Conservation (phyloP, 2,113 vertebrate species). For the Bambusicola thoracicus region DNA sequence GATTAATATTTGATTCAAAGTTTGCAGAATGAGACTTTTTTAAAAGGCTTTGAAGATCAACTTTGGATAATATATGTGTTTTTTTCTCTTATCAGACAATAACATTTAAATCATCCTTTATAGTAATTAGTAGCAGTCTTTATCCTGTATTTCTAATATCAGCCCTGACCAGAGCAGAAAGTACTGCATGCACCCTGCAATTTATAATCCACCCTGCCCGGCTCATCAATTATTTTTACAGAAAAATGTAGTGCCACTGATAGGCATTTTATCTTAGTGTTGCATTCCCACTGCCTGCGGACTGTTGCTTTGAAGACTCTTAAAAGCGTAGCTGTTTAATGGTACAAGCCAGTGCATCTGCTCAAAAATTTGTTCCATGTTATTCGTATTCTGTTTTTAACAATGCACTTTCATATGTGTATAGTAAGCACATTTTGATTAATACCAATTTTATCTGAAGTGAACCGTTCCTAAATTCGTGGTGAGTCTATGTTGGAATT, state of each 20-base stretch:
- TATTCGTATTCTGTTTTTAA: background rate
- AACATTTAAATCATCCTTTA: conserved; percentile 32
- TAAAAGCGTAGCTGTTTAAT: conserved; percentile 38
- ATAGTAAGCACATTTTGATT: conserved; percentile 29
- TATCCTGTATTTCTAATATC: conserved; percentile 9
- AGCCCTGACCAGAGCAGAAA: conserved; percentile 37
- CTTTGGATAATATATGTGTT: conserved; percentile 14
- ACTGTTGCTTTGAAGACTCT: conserved; percentile 67
- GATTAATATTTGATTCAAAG: conserved; percentile 21
- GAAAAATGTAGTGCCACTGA: conserved; percentile 33
- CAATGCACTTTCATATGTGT: background rate
- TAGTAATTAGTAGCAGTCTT: conserved; percentile 1
- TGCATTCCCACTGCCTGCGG: conserved; percentile 65
- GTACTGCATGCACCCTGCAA: conserved; percentile 13
- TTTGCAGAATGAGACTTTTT: background rate
- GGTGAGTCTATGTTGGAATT: background rate
- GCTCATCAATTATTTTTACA: conserved; percentile 69
- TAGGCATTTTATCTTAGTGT: conserved; percentile 68
- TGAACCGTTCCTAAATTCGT: background rate
- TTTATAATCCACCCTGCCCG: conserved; percentile 57
- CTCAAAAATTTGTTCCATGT: conserved; percentile 55
- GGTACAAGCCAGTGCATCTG: conserved; percentile 33
- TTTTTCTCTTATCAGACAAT: conserved; percentile 21
- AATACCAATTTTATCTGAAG: background rate
- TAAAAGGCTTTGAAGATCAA: background rate